Conservation (phyloP, 2,113 vertebrate genomes). For the Rana temporaria region DNA sequence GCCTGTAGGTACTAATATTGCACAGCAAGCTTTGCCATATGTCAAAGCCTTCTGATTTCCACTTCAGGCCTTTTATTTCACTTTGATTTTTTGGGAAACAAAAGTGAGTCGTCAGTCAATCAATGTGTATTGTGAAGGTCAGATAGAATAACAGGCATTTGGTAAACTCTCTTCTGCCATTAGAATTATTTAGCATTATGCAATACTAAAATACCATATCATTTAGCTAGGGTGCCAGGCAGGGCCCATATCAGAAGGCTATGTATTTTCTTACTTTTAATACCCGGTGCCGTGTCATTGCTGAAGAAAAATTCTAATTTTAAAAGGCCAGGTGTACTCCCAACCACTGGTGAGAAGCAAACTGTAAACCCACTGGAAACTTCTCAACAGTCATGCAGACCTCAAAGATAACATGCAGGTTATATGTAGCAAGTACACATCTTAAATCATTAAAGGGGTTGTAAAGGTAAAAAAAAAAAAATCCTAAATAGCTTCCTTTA, state of each 20-base stretch:
- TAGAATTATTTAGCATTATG: slow-evolving; percentile 66
- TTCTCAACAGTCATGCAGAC: slow-evolving; percentile 4
- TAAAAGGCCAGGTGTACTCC: not conserved
- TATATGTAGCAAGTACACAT: too few species aligned
- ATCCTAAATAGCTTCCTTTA: too few species aligned
- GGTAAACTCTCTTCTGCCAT: slow-evolving; percentile 68
- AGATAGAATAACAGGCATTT: slow-evolving; percentile 71
- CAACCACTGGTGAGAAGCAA: not conserved
- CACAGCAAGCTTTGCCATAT: slow-evolving; percentile 77
- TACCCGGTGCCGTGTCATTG: slow-evolving; percentile 28
- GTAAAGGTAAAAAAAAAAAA: too few species aligned
- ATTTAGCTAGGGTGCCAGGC: slow-evolving; percentile 18
- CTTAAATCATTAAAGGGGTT: too few species aligned
- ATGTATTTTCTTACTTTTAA: slow-evolving; percentile 40
- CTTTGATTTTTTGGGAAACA: slow-evolving; percentile 94
- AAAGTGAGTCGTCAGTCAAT: slow-evolving; percentile 89
- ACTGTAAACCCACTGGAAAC: not conserved
- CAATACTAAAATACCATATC: slow-evolving; percentile 64
- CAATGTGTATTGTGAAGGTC: slow-evolving; percentile 87
- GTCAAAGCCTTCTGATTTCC: slow-evolving; percentile 95
- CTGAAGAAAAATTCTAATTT: not conserved
- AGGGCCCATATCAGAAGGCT: slow-evolving; percentile 35
- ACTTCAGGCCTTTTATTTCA: slow-evolving; percentile 91
- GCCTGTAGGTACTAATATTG: slow-evolving; percentile 78
- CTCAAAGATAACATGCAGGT: too few species aligned